These are phyloP conservation scores for Drosophila simulans DNA, from an alignment of 1,140 invertebrate species.

Conservation along the genomic window DNA sequence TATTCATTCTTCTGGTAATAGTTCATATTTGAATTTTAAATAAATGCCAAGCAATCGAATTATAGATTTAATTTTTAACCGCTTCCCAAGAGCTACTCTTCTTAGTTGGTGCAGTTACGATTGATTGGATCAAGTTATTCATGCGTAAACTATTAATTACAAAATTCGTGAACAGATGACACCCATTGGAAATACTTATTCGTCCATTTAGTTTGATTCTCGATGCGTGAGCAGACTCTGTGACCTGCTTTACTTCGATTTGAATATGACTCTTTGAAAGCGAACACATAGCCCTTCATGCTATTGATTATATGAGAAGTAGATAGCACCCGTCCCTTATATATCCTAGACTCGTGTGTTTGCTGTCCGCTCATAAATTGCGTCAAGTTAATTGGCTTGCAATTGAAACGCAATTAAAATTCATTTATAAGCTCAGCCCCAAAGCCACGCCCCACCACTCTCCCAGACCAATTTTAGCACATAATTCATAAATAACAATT, in stretches of 20 bases:
- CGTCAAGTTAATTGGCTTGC: slow-evolving; percentile 62
- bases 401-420: slow-evolving; percentile 78
- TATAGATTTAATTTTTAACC: too few species aligned
- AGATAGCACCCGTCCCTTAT: neutral
- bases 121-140: too few species aligned
- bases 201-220: neutral
- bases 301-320: neutral
- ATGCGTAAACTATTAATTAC: slow-evolving; percentile 1
- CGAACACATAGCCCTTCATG: too few species aligned
- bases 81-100: too few species aligned
- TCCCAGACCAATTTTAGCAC: slow-evolving; percentile 46
- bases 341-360: neutral
- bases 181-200: neutral
- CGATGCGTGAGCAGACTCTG: neutral
- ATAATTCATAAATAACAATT: slow-evolving; percentile 58
- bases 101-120: too few species aligned
- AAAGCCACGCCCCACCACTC: neutral
- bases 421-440: slow-evolving; percentile 59
- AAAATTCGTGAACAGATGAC: neutral
- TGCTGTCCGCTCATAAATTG: slow-evolving; percentile 23
- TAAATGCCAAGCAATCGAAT: too few species aligned
- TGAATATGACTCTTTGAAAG: neutral
- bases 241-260: slow-evolving; percentile 12
- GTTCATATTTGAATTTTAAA: too few species aligned
- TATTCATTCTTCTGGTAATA: too few species aligned